These are phyloP conservation scores for Noctilio leporinus DNA, from an alignment of 2,113 vertebrate species.

Conservation along the genomic window DNA sequence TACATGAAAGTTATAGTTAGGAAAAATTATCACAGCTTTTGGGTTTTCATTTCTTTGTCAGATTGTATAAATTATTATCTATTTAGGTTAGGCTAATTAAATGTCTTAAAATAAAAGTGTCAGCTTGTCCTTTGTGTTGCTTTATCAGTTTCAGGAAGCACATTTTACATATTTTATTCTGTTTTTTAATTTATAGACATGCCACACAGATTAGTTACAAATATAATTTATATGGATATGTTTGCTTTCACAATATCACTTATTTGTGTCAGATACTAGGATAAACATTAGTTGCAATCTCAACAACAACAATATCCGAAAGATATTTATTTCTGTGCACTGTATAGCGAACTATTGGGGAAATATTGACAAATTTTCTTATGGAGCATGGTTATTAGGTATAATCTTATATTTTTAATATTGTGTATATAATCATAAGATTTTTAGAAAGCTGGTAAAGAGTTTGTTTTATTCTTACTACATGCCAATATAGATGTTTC, in stretches of 20 bases:
- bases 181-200: not conserved
- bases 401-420: not conserved
- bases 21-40: not conserved
- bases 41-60: not conserved
- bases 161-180: not conserved
- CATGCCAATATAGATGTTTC: not conserved
- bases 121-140: not conserved
- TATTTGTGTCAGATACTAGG: not conserved
- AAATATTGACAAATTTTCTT: not conserved
- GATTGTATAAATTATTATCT: not conserved
- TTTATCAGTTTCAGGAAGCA: not conserved
- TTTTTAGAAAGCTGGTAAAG: not conserved
- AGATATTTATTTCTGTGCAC: not conserved
- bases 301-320: not conserved
- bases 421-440: not conserved
- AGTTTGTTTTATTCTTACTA: not conserved
- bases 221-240: not conserved
- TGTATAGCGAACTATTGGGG: not conserved
- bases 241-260: not conserved
- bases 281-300: not conserved
- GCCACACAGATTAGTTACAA: not conserved
- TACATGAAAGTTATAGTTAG: not conserved
- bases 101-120: not conserved
- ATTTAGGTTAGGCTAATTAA: slow-evolving; percentile 19
- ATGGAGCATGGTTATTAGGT: not conserved